Percentiles rank a stretch among this genome's conserved stretches.
phyloP scores from a whole-genome alignment of 2,888 invertebrate genomes.

The Lepidonotus clava region DNA sequence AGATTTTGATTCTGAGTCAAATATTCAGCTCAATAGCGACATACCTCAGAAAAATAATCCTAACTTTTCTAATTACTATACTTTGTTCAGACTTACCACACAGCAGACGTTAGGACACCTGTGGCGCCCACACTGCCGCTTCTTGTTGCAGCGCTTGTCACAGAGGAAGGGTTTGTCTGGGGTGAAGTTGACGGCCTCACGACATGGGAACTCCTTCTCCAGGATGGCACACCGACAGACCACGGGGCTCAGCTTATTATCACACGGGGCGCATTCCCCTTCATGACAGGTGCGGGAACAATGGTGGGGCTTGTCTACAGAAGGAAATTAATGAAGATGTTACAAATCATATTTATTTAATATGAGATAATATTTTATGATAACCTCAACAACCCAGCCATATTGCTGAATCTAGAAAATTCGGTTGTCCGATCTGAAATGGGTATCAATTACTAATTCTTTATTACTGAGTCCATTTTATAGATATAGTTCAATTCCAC shows the following conservation, averaged over 20 bases:
- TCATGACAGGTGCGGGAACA: conserved; percentile 90
- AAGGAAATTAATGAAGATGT: background rate
- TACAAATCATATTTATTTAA: background rate
- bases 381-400: too few species aligned
- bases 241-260: conserved; percentile 68
- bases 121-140: conserved; percentile 80
- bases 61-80: too few species aligned
- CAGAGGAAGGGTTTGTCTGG: conserved; percentile 82
- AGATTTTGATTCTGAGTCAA: too few species aligned
- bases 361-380: too few species aligned
- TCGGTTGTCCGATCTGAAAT: too few species aligned
- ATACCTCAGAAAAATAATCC: too few species aligned
- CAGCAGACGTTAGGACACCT: conserved; percentile 95
- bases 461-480: too few species aligned
- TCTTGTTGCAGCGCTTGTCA: conserved; percentile 93
- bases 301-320: conserved; percentile 83
- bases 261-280: conserved; percentile 88
- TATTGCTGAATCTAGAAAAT: too few species aligned
- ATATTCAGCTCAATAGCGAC: too few species aligned
- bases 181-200: conserved; percentile 70
- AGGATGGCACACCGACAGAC: conserved; percentile 82
- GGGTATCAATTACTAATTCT: too few species aligned
- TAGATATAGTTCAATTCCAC: too few species aligned
- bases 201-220: conserved; percentile 81
- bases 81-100: conserved; percentile 82